phyloP scores from a whole-genome alignment of 2,113 vertebrate genomes.

The Martes martes region DNA sequence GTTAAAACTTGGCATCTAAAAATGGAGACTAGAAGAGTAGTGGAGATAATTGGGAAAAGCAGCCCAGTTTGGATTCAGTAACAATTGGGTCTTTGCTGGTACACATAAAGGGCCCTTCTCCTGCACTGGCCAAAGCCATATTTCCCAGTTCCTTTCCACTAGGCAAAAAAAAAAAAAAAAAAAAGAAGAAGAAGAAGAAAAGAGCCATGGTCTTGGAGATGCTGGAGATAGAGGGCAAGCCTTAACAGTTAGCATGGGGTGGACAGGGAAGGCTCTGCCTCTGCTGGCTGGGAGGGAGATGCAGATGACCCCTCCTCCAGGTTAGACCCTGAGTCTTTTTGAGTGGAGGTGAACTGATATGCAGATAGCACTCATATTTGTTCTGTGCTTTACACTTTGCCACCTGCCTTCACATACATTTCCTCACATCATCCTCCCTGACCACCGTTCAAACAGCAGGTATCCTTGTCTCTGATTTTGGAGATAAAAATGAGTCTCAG shows the following conservation, averaged over 20 bases:
- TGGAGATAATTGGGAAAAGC: slow-evolving; percentile 60
- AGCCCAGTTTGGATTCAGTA: slow-evolving; percentile 61
- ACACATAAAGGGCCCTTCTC: slow-evolving; percentile 63
- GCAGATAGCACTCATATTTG: background rate
- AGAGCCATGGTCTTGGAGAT: slow-evolving; percentile 40
- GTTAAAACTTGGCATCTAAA: slow-evolving; percentile 71
- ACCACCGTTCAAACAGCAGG: background rate
- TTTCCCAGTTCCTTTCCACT: slow-evolving; percentile 35
- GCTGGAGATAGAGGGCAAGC: background rate
- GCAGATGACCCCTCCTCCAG: background rate
- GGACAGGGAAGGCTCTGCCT: background rate
- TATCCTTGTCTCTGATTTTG: background rate
- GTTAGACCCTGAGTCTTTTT: background rate
- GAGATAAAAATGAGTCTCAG: background rate
- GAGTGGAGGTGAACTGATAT: background rate
- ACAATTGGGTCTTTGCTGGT: slow-evolving; percentile 68
- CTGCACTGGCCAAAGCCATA: background rate
- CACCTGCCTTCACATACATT: background rate
- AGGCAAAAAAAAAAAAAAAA: background rate
- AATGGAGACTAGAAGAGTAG: slow-evolving; percentile 61
- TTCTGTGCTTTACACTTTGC: background rate
- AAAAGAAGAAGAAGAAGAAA: background rate
- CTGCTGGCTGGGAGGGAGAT: background rate
- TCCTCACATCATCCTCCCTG: background rate
- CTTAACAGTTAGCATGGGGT: background rate